Percentiles rank a stretch among this genome's conserved stretches.
phyloP scores from a whole-genome alignment of 2,113 vertebrate genomes.

The Syngnathus floridae region DNA sequence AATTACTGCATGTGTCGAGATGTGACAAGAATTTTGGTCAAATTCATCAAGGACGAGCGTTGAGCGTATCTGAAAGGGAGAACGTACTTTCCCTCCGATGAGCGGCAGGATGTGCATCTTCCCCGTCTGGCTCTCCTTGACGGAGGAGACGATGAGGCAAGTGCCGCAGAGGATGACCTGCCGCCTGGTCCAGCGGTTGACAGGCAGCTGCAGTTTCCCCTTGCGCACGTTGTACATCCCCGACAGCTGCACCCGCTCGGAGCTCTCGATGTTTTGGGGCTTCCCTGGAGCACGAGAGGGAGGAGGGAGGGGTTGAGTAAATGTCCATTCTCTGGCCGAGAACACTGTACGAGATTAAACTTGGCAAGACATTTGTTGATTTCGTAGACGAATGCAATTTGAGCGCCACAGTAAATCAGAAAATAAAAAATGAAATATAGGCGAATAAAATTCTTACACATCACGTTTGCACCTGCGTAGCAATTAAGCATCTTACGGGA shows the following conservation, averaged over 20 bases:
- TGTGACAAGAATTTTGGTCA: background rate
- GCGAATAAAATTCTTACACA: background rate
- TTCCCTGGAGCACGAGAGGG: constrained; percentile 77
- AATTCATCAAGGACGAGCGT: background rate
- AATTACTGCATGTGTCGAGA: too few relatives aligned
- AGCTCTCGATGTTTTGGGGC: constrained; percentile 82
- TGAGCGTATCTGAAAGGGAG: background rate
- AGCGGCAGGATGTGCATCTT: constrained; percentile 98
- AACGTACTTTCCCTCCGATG: constrained; percentile 90
- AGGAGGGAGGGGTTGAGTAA: background rate
- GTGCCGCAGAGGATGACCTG: constrained; percentile 97
- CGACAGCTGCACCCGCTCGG: constrained; percentile 91
- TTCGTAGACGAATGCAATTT: background rate
- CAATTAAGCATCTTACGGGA: background rate
- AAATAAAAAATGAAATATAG: background rate
- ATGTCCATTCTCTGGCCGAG: background rate
- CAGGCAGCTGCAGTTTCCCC: constrained; percentile 96
- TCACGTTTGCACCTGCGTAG: background rate
- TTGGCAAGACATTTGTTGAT: background rate
- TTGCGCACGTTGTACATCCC: constrained; percentile 94
- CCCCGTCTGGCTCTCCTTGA: constrained; percentile 90
- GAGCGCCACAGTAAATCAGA: background rate
- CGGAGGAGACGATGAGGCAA: constrained; percentile 94
- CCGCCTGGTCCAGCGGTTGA: constrained; percentile 92
- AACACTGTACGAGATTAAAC: background rate